Evolutionary conservation across 2,797 vertebrate species (phyloP), one percentile per base, ranked within the genome.

Genomic region (Holocentrus rufus): DNA sequence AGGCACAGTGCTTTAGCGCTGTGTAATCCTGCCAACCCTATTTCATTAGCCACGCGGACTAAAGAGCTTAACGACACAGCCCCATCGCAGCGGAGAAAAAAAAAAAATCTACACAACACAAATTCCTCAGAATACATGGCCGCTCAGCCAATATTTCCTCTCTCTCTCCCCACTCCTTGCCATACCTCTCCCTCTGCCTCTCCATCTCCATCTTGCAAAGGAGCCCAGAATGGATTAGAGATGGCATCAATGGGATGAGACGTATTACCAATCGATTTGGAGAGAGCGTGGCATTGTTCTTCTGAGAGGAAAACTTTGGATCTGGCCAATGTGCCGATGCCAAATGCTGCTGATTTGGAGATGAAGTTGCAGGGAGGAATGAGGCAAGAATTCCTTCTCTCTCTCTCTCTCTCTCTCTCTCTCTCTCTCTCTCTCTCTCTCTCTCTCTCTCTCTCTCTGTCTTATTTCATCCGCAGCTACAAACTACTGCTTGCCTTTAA

Each of bases 211-310:
- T 90, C 89, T 89, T 80, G 78, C 91, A 85, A 82, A 90, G 77
- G 85, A 90, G 92, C 90, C 90, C 85, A 87, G 92, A 91, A 92
- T 93, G 93, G 94, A 95, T 94, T 94, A 94, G 90, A 90, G 91
- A 91, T 92, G 91, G 88, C 92, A 93, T 94, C 92, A 93, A 91
- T 91, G 81, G 91, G 92, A 93, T 92, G 90, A 92, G 92, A 93
- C 82, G 90, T 93, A 92, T 94, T 94, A 92, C 94, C 92, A 93
- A 93, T 94, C 87, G 92, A 94, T 94, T 94, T 92, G 79, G 85
- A 91, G 82, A 87, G 81, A 90, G 89, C 64, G 64, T 73, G 54
- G 74, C 85, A 91, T 93, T 93, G 92, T 93, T 94, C 91, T 92
- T 87, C 73, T 76, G 79, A 88, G 86, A 86, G 84, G 86, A 89